These are phyloP conservation scores for Argyra leucocephala DNA, from an alignment of 2,888 invertebrate species.

Conservation along the genomic window DNA sequence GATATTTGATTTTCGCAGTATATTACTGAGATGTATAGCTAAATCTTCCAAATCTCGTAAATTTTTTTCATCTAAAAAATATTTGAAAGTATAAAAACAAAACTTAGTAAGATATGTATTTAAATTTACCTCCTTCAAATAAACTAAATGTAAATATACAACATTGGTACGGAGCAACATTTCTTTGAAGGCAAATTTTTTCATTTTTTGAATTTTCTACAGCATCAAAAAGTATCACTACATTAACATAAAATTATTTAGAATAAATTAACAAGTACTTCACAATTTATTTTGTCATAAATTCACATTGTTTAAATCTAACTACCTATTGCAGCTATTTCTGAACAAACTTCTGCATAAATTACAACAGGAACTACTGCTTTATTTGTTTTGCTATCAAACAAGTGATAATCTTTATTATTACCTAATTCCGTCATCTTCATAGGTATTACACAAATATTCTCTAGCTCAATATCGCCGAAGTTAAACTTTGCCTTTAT, in stretches of 20 bases:
- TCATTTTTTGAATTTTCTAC: constrained; percentile 45
- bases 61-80: constrained; percentile 28
- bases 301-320: too few species aligned
- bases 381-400: constrained; percentile 25
- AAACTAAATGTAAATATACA: constrained; percentile 53
- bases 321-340: constrained; percentile 33
- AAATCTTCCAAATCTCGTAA: constrained; percentile 47
- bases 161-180: constrained; percentile 68
- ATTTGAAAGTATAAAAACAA: background rate
- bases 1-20: constrained; percentile 44
- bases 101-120: background rate
- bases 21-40: constrained; percentile 48
- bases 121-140: constrained; percentile 35
- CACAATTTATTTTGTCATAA: too few species aligned
- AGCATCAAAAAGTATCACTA: constrained; percentile 44
- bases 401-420: constrained; percentile 24
- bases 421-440: constrained; percentile 25
- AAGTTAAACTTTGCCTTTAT: constrained; percentile 57
- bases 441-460: constrained; percentile 43
- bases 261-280: constrained; percentile 10
- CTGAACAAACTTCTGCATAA: constrained; percentile 34
- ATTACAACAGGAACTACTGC: constrained; percentile 30
- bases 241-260: background rate
- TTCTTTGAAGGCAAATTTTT: constrained; percentile 48
- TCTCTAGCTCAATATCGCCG: constrained; percentile 56